phyloP scores from a whole-genome alignment of 2,888 invertebrate genomes.

The Empis livida region DNA sequence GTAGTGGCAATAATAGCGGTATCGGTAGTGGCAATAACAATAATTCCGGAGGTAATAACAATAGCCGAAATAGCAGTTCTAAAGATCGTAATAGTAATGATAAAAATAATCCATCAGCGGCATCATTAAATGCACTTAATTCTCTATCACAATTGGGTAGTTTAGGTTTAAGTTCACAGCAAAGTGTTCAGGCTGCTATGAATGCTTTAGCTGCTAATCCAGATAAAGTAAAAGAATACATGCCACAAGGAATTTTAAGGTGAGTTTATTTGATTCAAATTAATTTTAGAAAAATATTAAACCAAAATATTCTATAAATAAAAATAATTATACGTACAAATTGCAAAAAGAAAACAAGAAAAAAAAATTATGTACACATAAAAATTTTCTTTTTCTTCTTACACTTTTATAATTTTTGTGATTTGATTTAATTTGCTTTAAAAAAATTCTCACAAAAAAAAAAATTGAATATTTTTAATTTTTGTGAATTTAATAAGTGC shows the following conservation, averaged over 20 bases:
- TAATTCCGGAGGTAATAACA: conserved; percentile 7
- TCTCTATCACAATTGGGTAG: conserved; percentile 34
- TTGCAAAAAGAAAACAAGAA: too few relatives aligned
- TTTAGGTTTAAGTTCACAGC: conserved; percentile 33
- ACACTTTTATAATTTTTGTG: conserved; percentile 13
- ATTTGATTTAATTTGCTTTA: not conserved
- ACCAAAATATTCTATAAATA: not conserved
- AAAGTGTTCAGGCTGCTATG: conserved; percentile 37
- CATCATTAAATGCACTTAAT: conserved; percentile 33
- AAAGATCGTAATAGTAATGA: conserved; percentile 25
- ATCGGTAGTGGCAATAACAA: conserved; percentile 8
- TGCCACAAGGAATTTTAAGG: conserved; percentile 40
- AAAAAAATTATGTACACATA: not conserved
- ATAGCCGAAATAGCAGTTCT: conserved; percentile 12
- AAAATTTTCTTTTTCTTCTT: conserved; percentile 12
- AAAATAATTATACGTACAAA: not conserved
- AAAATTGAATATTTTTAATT: not conserved
- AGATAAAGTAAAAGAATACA: conserved; percentile 29
- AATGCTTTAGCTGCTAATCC: conserved; percentile 34
- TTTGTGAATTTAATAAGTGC: conserved; percentile 38
- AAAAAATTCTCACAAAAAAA: not conserved
- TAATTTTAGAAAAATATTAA: not conserved
- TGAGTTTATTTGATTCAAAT: conserved; percentile 18
- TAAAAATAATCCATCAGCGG: conserved; percentile 26
- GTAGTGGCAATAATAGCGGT: conserved; percentile 9